Base-by-base conservation (phyloP, 2,113 vertebrate species). In the Syngnathus scovelli region DNA sequence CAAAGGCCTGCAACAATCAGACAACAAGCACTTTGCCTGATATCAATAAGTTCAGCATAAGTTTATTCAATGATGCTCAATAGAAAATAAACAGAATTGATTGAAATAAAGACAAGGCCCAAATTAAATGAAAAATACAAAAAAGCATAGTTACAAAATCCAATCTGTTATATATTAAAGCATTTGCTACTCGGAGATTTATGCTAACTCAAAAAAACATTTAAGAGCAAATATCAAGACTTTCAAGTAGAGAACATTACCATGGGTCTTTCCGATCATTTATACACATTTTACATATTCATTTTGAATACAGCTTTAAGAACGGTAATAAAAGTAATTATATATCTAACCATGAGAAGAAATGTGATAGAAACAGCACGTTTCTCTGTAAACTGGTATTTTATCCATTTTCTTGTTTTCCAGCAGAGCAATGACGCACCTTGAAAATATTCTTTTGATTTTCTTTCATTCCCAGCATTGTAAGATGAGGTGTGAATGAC, bases 161-260 rank as follows among this genome's bases (percentile, higher is more conserved):
- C 84, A 85, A 66, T 83, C 77, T 86, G 85, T 83, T 85, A 83
- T 83, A 83, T 83, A 83, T 76, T 88, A 88, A 90, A 87, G 86
- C 79, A 83, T 90, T 82, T 91, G 90, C 90, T 92, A 92, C 88
- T 75, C 86, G 89, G 84, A 87, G 66, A 91, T 87, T 81, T 13
- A 85, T 86, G 77, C 83, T 83, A 85, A 88, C 80, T 61, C 76
- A 90, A 90, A 86, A 87, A 90, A 90, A 89, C 78, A 80, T 86
- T 86, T 82, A 79, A 80, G 87, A 89, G 80, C 82, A 88, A 88
- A 89, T 87, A 88, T 87, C 80, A 86, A 84, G 81, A 89, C 84
- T 88, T 91, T 92, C 89, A 91, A 90, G 90, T 90, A 90, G 78
- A 91, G 88, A 89, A 92, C 83, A 87, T 90, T 80, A 87, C 75